Percentiles rank a stretch among this genome's conserved stretches.
These are phyloP conservation scores for Limanda limanda DNA, from an alignment of 2,113 vertebrate species.

Conservation along the genomic window DNA sequence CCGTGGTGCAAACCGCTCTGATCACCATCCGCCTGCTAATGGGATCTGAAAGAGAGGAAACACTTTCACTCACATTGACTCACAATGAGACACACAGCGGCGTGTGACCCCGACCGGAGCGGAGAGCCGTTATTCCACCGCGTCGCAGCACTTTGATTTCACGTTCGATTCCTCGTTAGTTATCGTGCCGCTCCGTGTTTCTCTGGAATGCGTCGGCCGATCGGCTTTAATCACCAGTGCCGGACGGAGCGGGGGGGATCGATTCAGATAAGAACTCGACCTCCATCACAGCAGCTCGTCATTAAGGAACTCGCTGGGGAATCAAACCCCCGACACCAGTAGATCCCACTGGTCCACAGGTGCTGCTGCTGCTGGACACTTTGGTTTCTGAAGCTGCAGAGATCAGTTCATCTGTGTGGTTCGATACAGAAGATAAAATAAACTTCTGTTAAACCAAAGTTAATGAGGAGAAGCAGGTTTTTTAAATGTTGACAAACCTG, in stretches of 20 bases:
- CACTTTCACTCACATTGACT: slow-evolving; percentile 60
- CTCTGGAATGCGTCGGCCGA: neutral
- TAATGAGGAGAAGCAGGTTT: no score
- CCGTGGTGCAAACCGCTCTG: slow-evolving; percentile 54
- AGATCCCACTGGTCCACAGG: neutral
- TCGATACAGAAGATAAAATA: no score
- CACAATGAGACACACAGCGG: slow-evolving; percentile 38
- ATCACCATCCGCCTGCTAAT: slow-evolving; percentile 65
- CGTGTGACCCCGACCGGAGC: slow-evolving; percentile 1
- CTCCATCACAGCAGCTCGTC: slow-evolving; percentile 30
- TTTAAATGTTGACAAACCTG: no score
- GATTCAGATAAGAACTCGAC: slow-evolving; percentile 30
- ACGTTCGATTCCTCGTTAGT: slow-evolving; percentile 35
- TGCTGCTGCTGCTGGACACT: no score
- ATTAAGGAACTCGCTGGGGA: slow-evolving; percentile 28
- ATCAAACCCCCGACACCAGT: slow-evolving; percentile 2
- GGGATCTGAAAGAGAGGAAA: slow-evolving; percentile 61
- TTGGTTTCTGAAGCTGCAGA: neutral
- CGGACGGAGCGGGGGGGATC: neutral
- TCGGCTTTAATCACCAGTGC: no score
- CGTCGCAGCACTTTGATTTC: slow-evolving; percentile 54
- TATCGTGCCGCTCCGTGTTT: slow-evolving; percentile 15
- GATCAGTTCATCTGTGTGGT: no score
- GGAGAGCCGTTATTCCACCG: slow-evolving; percentile 24
- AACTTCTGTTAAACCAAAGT: no score